Conservation (phyloP, 64 coral and sea anemone species). For the Platygyra sinensis region DNA sequence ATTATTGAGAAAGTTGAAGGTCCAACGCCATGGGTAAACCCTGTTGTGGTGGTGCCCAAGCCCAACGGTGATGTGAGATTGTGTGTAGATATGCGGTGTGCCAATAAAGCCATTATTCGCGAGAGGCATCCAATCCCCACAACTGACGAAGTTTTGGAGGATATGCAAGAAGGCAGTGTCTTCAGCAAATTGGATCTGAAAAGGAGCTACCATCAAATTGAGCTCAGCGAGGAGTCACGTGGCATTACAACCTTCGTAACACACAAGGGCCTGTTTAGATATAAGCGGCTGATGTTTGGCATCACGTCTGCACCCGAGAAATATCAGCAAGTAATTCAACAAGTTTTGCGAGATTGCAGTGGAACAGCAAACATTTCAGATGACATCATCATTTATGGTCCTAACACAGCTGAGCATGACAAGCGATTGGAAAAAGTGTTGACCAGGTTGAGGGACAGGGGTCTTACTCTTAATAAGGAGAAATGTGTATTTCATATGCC, state of each 20-base stretch:
- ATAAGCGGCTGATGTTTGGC: constrained; percentile 35
- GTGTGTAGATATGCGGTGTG: constrained; percentile 40
- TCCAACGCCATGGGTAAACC: neutral
- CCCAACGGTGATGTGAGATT: neutral
- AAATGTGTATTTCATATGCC: neutral
- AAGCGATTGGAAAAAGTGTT: neutral
- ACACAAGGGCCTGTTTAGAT: constrained; percentile 1
- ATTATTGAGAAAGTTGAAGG: constrained; percentile 20
- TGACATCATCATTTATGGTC: constrained; percentile 21
- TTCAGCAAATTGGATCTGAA: constrained; percentile 18
- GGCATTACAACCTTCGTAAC: constrained; percentile 24
- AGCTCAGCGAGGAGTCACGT: constrained; percentile 22
- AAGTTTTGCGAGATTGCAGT: neutral
- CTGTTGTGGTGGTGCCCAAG: constrained; percentile 30
- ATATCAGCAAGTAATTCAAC: constrained; percentile 20
- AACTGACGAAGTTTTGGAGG: constrained; percentile 14
- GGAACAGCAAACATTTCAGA: constrained; percentile 16
- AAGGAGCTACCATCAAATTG: constrained; percentile 25
- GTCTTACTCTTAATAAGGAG: constrained; percentile 10
- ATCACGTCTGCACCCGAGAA: neutral
- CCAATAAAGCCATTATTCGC: neutral
- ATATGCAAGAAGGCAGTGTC: neutral
- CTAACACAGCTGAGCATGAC: neutral
- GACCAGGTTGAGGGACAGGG: neutral
- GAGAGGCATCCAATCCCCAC: constrained; percentile 26